Base-by-base conservation (phyloP, 2,113 vertebrate species). In the Hydrolagus affinis region DNA sequence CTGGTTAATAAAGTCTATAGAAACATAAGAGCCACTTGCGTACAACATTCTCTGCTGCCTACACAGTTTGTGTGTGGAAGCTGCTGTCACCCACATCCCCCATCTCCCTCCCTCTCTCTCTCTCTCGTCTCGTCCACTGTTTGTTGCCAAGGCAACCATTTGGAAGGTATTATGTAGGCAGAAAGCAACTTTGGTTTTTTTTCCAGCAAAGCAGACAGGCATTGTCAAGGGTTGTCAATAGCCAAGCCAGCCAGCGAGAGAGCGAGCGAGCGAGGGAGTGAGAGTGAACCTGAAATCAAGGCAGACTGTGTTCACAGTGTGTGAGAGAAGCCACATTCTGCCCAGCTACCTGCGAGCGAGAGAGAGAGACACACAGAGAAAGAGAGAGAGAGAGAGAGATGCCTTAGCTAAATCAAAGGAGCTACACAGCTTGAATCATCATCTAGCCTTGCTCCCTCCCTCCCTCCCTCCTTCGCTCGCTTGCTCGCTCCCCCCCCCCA, bases 91-190 rank as follows among this genome's bases (percentile, higher is more conserved):
- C n/a, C 14, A 70, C 1, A 70, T 87, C 78, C 85, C 85, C 88
- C 85, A 87, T 89, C 69, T 85, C 85, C 85, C 85, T 89, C 88
- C 91, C 78, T n/a, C n/a, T n/a, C n/a, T n/a, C 60, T 60, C 77
- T n/a, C 57, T 25, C 78, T 32, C 32, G 15, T 17, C 66, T 60
- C 86, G 91, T 89, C 91, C 89, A 90, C 91, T 92, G 94, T 95
- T 95, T 94, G 96, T 98, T 96, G 93, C 96, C 94, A 95, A 96
- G 95, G 96, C 87, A 94, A 98, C 94, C 88, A 87, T 83, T n/a
- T 89, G 91, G 88, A 92, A 90, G 92, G 96, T 94, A 94, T 96
- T 97, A 95, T 94, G 92, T 90, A 87, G 94, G 88, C 93, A 93
- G 93, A 90, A 93, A 93, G 92, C 93, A 91, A 93, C 92, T 94